Evolutionary conservation across 1,140 invertebrate species (phyloP).

Genomic region (Sycophaga agraensis): DNA sequence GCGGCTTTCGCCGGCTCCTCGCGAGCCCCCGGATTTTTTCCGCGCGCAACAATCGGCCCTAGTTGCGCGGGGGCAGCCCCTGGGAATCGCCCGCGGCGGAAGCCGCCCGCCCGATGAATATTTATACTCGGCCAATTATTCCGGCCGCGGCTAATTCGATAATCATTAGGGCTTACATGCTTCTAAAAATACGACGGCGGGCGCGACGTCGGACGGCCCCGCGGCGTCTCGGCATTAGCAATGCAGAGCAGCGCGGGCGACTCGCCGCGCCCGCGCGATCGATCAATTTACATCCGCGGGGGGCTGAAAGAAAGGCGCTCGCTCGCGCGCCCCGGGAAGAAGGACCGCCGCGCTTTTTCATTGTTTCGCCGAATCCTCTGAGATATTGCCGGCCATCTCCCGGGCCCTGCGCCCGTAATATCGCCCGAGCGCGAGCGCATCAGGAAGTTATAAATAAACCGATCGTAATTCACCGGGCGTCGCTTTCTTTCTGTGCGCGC

Average conservation of each 20-base stretch:
- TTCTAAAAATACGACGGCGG: not conserved
- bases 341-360: constrained; percentile 19
- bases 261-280: no score
- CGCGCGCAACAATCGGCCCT: no score
- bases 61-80: no score
- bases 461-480: constrained; percentile 20
- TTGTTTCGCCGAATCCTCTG: constrained; percentile 20
- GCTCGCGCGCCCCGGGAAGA: no score
- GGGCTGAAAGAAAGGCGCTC: constrained; percentile 3
- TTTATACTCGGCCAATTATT: constrained; percentile 16
- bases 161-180: constrained; percentile 3
- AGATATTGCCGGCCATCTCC: constrained; percentile 5
- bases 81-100: no score
- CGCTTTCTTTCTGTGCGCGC: not conserved
- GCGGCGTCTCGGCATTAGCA: no score
- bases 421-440: constrained; percentile 20
- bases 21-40: no score
- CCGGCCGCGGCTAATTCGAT: not conserved
- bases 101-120: no score
- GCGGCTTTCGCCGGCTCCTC: no score
- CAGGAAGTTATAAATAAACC: constrained; percentile 28
- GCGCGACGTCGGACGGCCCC: not conserved
- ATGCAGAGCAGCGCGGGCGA: constrained; percentile 8
- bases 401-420: not conserved
- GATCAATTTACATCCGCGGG: constrained; percentile 22